phyloP scores from a whole-genome alignment of 1,140 invertebrate species.

The Nautilus pompilius region DNA sequence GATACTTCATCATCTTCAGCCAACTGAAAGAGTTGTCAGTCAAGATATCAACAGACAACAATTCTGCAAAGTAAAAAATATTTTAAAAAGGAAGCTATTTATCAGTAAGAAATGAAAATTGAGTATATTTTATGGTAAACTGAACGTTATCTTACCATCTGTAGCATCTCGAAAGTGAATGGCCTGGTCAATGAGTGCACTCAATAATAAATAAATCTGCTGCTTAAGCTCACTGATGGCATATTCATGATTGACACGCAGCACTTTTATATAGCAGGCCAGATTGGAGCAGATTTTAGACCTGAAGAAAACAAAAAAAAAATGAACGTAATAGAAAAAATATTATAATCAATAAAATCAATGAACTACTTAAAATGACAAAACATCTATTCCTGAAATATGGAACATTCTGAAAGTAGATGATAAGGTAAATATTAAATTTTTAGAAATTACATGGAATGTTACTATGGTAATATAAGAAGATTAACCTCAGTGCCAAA shows the following conservation, averaged over 20 bases:
- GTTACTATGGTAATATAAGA: too few species aligned
- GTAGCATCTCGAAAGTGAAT: conserved; percentile 43
- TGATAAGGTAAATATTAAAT: too few species aligned
- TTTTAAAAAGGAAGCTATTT: neutral
- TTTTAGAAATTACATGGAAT: too few species aligned
- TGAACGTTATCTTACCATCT: conserved; percentile 27
- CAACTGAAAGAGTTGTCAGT: conserved; percentile 45
- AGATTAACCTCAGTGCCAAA: too few species aligned
- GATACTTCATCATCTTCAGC: conserved; percentile 39
- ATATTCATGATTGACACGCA: conserved; percentile 30
- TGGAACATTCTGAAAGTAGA: too few species aligned
- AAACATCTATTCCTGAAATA: too few species aligned
- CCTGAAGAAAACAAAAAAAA: conserved; percentile 29
- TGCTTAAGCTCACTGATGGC: conserved; percentile 18
- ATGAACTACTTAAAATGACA: too few species aligned
- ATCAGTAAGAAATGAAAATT: too few species aligned
- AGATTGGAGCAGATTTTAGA: conserved; percentile 27
- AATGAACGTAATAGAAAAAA: too few species aligned
- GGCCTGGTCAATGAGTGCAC: conserved; percentile 39
- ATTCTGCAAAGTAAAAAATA: conserved; percentile 21
- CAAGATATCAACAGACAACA: conserved; percentile 26
- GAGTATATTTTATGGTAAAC: too few species aligned
- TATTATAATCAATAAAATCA: too few species aligned
- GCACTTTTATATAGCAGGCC: conserved; percentile 41
- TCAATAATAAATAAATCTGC: conserved; percentile 31